Conservation (phyloP, 2,888 invertebrate species). For the Serrognathus titanus region DNA sequence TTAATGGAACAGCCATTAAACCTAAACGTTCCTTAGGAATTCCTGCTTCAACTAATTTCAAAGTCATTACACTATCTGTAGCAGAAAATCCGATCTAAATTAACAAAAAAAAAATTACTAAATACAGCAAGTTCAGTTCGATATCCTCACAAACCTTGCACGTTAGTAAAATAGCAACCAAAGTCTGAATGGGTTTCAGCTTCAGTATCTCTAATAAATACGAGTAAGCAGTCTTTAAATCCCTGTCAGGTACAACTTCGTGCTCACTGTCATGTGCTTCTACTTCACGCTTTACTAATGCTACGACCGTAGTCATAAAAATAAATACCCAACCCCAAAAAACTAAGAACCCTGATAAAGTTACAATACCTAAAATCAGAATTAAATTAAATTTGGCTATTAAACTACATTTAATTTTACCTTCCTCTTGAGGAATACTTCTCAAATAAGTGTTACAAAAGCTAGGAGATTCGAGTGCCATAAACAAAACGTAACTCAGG, state of each 20-base stretch:
- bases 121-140: neutral
- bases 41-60: slow-evolving; percentile 94
- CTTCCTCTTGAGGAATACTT: slow-evolving; percentile 63
- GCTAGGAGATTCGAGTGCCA: slow-evolving; percentile 91
- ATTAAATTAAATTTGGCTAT: neutral
- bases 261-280: slow-evolving; percentile 48
- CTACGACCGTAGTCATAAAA: slow-evolving; percentile 83
- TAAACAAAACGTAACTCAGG: slow-evolving; percentile 92
- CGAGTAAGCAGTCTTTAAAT: slow-evolving; percentile 72
- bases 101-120: slow-evolving; percentile 9
- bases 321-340: slow-evolving; percentile 96
- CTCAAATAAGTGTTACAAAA: slow-evolving; percentile 95
- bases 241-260: slow-evolving; percentile 48
- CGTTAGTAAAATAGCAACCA: slow-evolving; percentile 80
- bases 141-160: slow-evolving; percentile 67
- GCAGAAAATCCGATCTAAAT: slow-evolving; percentile 90
- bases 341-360: slow-evolving; percentile 73
- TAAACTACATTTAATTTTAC: slow-evolving; percentile 41
- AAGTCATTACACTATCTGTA: slow-evolving; percentile 88
- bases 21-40: slow-evolving; percentile 94
- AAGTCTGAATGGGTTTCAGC: slow-evolving; percentile 74
- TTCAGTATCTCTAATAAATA: slow-evolving; percentile 79
- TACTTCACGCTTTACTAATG: slow-evolving; percentile 81
- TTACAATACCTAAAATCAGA: slow-evolving; percentile 38
- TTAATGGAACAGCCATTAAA: slow-evolving; percentile 86